Base-by-base conservation (phyloP, 1,140 invertebrate species). In the Drosophila carrolli region DNA sequence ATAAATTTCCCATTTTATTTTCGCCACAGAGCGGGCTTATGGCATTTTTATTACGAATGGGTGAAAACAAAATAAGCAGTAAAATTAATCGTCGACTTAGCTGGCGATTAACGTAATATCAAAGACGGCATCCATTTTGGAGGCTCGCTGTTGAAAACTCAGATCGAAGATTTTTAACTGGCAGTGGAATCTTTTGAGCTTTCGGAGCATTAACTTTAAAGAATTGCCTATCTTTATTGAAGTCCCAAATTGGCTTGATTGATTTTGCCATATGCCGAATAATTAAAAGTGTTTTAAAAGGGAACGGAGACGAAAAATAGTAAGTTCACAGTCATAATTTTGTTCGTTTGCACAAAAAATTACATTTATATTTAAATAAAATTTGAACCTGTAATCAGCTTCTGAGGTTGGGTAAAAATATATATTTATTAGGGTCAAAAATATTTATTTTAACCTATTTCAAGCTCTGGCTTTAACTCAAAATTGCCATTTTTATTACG, bases 1-100 rank as follows among this genome's bases (percentile, higher is more conserved):
- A 88, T 90, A 90, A 90, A 90, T 90, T 90, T 81, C 29, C 66
- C 77, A 90, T 83, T 90, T 90, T 90, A 90, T 90, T 78, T 76
- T 60, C 60, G 73, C 77, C 63, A 44, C 78, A 56, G 29, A 62
- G 86, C 68, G 46, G 61, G 67, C 65, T 76, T 59, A 74, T 72
- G 72, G 72, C 53, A 61, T 78, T 79, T 72, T 88, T 88, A 82
- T 78, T 78, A 58, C 68, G 81, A 66, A 71, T 67, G 74, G 63
- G 46, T 77, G 82, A 86, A 85, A 85, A 85, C 81, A 85, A 89
- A 88, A 89, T 90, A 90, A 90, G 81, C 81, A 81, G 50, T 90
- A 78, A 90, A 90, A 82, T 90, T 82, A 86, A 86, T 90, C 81
- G 86, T 61, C 78, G 72, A 77, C 85, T 90, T 81, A 88, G 76